Percentiles rank a stretch among this genome's conserved stretches.
Conservation (phyloP, 2,888 invertebrate genomes). For the Elmis aenea region DNA sequence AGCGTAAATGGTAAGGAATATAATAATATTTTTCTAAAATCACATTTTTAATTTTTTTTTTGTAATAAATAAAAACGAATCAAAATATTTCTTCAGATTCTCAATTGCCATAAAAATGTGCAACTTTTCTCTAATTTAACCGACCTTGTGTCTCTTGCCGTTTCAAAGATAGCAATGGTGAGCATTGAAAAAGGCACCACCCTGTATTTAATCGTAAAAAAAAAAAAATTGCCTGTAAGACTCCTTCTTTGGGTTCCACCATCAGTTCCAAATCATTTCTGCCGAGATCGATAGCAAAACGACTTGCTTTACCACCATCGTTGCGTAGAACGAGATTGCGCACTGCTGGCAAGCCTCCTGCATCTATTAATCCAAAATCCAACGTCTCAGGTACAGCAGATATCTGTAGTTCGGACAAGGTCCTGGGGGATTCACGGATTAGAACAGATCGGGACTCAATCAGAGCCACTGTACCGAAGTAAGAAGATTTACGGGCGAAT, state of each 20-base stretch:
- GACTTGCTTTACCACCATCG: constrained; percentile 40
- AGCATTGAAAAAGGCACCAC: too few species aligned
- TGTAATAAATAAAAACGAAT: constrained; percentile 17
- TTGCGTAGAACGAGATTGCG: constrained; percentile 42
- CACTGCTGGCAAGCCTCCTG: constrained; percentile 41
- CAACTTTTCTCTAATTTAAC: too few species aligned
- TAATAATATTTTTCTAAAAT: too few species aligned
- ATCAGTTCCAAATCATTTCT: constrained; percentile 41
- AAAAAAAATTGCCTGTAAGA: constrained; percentile 28
- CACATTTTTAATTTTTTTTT: too few species aligned
- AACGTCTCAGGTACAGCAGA: constrained; percentile 35
- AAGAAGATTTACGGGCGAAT: constrained; percentile 7
- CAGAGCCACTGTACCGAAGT: constrained; percentile 4
- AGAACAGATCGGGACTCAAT: constrained; percentile 6
- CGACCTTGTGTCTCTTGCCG: too few species aligned
- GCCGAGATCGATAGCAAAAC: constrained; percentile 46
- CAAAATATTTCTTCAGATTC: not conserved
- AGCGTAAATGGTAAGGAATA: too few species aligned
- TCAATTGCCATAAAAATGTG: too few species aligned
- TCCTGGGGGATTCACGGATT: constrained; percentile 24
- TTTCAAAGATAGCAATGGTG: too few species aligned
- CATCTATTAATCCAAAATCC: constrained; percentile 46
- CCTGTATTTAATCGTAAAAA: too few species aligned
- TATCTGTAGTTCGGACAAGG: constrained; percentile 32
- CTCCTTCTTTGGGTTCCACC: constrained; percentile 43